Evolutionary conservation across 2,797 vertebrate genomes (phyloP), one percentile per base, ranked within the genome.

Genomic region (Halcyon leucocephala): DNA sequence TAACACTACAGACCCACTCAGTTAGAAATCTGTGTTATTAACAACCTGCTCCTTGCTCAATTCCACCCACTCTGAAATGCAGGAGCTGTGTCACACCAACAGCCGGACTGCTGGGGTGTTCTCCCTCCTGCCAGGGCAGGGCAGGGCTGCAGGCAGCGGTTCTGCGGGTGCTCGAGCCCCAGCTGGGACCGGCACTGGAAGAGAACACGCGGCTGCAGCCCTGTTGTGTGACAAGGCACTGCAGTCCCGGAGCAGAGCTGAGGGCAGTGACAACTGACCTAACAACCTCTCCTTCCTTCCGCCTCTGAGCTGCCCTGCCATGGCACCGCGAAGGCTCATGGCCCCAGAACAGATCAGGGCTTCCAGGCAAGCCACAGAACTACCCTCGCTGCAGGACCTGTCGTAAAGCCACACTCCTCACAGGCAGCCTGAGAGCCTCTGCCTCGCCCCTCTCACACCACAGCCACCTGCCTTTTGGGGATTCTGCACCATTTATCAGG

Each of bases 141-240:
- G 41, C 14, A 18, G 48, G 28, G 54, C 1, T 14, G 29, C 48
- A 35, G 55, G 29, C 48, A 66, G 72, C 0, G 1, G 35, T 9
- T 41, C 13, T 13, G 37, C 69, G 12, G 64, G 12, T 14, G 62
- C 51, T 15, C 20, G 9, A 76, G 83, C 33, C 33, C 35, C 54
- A 22, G 1, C 42, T 0, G 0, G 48, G 26, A 37, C 52, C 26
- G 54, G 46, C 51, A 60, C 22, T 6, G 16, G 39, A 67, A 35
- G 14, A n/a, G n/a, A 77, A 64, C 1, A 1, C 4, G 21, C 0
- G 8, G 60, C 49, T 1, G 2, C 37, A 33, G 33, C 60, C 67
- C 12, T 20, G 10, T 2, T 2, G 2, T 11, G 20, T 20, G 41
- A 44, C n/a, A 31, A 10, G 28, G 24, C 48, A 5, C 70, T 42